Evolutionary conservation across 2,797 vertebrate species (phyloP).

Genomic region (Gobionotothen gibberifrons): DNA sequence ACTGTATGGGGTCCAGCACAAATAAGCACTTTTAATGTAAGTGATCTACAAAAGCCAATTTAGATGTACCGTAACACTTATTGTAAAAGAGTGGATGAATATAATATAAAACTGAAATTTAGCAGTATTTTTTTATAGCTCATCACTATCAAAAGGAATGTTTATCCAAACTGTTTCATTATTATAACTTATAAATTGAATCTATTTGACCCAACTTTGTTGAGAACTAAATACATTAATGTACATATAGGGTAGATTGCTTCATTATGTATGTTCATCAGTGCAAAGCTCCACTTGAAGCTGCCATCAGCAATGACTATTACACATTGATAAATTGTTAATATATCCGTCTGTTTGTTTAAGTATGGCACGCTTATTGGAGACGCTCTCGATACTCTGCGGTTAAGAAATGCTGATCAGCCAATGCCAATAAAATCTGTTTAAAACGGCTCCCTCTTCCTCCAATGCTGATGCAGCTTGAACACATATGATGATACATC

Average conservation of each 20-base stretch:
- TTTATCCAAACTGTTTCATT: not conserved
- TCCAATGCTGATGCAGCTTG: not conserved
- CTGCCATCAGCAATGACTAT: slow-evolving; percentile 9
- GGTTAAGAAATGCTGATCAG: not conserved
- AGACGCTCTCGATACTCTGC: slow-evolving; percentile 14
- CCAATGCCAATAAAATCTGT: not conserved
- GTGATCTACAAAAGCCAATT: not conserved
- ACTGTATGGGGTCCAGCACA: not conserved
- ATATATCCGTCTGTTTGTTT: slow-evolving; percentile 25
- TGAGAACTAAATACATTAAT: not conserved
- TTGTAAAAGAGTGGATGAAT: not conserved
- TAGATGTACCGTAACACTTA: not conserved
- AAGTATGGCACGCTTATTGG: slow-evolving; percentile 7
- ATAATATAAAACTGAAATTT: not conserved
- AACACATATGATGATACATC: not conserved
- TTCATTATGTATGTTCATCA: not conserved
- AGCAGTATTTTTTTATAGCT: not conserved
- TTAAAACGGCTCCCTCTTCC: not conserved
- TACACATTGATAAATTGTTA: slow-evolving; percentile 22
- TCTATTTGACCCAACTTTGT: not conserved
- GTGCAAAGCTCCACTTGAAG: slow-evolving; percentile 1
- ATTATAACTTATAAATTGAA: not conserved
- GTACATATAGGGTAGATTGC: not conserved
- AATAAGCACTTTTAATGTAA: not conserved
- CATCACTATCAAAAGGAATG: not conserved